phyloP scores from a whole-genome alignment of 37 sponge, comb jelly and placozoan species.

The Crambe crambe region DNA sequence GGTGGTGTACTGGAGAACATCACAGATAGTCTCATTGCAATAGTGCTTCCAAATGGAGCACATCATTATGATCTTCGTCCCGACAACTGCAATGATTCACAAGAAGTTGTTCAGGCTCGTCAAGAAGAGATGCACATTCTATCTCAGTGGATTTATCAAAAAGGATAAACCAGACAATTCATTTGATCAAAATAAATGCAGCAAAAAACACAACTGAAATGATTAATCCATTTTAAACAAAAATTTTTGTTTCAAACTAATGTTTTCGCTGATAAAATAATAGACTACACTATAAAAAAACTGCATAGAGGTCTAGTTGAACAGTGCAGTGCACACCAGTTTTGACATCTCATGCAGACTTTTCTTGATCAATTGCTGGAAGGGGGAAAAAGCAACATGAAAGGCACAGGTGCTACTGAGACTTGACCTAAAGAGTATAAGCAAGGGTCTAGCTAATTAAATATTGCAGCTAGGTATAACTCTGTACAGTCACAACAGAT shows the following conservation, averaged over 20 bases:
- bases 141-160: conserved; percentile 40
- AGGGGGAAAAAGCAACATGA: conserved; percentile 14
- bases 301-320: background rate
- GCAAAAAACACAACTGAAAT: background rate
- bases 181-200: too few relatives aligned
- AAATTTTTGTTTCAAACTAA: background rate
- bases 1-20: conserved; percentile 83
- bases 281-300: too few relatives aligned
- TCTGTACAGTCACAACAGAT: background rate
- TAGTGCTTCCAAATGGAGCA: conserved; percentile 88
- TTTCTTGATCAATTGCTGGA: conserved; percentile 83
- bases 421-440: too few relatives aligned
- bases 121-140: conserved; percentile 46
- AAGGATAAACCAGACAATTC: too few relatives aligned
- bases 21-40: conserved; percentile 69
- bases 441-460: too few relatives aligned
- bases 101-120: conserved; percentile 53
- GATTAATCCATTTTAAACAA: background rate
- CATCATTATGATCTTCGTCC: conserved; percentile 92
- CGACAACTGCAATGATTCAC: conserved; percentile 47
- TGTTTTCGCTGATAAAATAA: too few relatives aligned
- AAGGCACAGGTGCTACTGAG: too few relatives aligned
- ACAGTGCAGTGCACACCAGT: background rate
- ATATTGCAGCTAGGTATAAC: too few relatives aligned
- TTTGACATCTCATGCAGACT: conserved; percentile 16